phyloP scores from a whole-genome alignment of 2,797 vertebrate species.

The Sitta carolinensis region DNA sequence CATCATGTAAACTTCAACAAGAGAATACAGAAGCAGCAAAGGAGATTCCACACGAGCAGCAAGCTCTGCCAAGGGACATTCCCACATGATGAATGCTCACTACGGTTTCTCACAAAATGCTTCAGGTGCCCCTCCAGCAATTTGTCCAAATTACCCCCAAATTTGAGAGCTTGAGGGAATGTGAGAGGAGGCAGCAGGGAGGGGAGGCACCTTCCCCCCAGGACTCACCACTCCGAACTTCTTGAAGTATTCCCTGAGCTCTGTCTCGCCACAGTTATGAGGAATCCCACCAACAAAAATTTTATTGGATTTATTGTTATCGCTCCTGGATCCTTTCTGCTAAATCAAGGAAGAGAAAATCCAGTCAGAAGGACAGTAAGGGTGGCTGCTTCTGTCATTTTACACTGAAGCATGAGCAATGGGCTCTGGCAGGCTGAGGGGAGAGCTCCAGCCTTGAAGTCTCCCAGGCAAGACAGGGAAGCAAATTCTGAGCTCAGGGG shows the following conservation, averaged over 20 bases:
- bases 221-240: constrained; percentile 99
- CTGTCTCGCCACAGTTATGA: constrained; percentile 99
- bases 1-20: background rate
- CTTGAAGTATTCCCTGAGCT: constrained; percentile 99
- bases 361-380: constrained; percentile 3
- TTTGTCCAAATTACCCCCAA: constrained; percentile 16
- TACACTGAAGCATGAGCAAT: background rate
- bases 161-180: background rate
- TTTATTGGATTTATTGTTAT: constrained; percentile 99
- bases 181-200: background rate
- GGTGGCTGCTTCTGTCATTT: background rate
- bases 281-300: constrained; percentile 99
- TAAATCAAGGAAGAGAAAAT: constrained; percentile 68
- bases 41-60: background rate
- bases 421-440: background rate
- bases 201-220: background rate
- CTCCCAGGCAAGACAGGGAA: background rate
- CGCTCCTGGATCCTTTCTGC: constrained; percentile 97
- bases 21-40: background rate
- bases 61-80: background rate
- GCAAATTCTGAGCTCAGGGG: background rate
- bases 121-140: background rate
- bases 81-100: background rate
- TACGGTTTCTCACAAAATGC: background rate
- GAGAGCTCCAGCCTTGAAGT: background rate